These are phyloP conservation scores for Cheilosia grossa DNA, from an alignment of 2,888 invertebrate genomes.

Conservation along the genomic window DNA sequence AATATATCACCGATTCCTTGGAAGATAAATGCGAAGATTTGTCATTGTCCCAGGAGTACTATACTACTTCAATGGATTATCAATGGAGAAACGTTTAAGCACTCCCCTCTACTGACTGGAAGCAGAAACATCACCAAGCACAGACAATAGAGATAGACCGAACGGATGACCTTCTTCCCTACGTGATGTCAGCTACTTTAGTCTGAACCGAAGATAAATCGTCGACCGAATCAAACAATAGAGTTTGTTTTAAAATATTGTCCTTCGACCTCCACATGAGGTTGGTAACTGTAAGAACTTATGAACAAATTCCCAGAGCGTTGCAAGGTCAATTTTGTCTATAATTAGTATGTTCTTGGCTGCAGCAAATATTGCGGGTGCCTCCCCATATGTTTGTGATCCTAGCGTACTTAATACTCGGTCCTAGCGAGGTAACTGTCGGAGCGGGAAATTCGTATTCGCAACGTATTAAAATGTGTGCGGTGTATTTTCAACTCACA, in stretches of 20 bases:
- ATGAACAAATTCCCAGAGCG: not conserved
- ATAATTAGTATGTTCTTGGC: not conserved
- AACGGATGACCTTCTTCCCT: slow-evolving; percentile 69
- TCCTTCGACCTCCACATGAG: slow-evolving; percentile 32
- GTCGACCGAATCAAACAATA: slow-evolving; percentile 50
- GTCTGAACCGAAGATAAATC: slow-evolving; percentile 67
- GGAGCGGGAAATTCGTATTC: too few species aligned
- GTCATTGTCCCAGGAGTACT: slow-evolving; percentile 72
- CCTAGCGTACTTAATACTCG: too few species aligned
- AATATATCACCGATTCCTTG: slow-evolving; percentile 71
- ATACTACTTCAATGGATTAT: slow-evolving; percentile 68
- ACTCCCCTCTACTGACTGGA: slow-evolving; percentile 12
- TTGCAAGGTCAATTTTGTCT: not conserved
- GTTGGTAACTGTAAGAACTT: slow-evolving; percentile 36
- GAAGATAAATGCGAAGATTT: slow-evolving; percentile 73
- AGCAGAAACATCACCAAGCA: slow-evolving; percentile 24
- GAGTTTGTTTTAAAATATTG: slow-evolving; percentile 58
- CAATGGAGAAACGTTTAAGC: slow-evolving; percentile 65
- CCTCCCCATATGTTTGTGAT: too few species aligned
- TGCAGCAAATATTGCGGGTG: too few species aligned
- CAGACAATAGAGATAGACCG: slow-evolving; percentile 62
- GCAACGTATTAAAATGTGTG: too few species aligned
- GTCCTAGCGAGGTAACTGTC: too few species aligned
- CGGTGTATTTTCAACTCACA: too few species aligned
- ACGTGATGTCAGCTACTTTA: slow-evolving; percentile 67